Conservation (phyloP, 2,888 invertebrate genomes). For the Netelia virgata region DNA sequence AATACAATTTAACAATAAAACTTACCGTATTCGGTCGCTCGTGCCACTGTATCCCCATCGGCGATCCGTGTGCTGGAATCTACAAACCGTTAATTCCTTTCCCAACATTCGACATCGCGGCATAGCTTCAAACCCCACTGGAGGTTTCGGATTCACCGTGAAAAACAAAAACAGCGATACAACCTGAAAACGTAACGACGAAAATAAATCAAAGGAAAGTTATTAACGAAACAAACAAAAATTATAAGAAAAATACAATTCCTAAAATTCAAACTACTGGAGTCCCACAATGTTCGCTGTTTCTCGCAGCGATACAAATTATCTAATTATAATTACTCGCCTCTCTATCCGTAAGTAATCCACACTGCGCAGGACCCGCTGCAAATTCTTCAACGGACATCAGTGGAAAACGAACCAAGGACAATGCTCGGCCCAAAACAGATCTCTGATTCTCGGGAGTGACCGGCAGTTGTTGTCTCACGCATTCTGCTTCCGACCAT, state of each 20-base stretch:
- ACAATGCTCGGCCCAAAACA: conserved; percentile 90
- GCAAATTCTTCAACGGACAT: conserved; percentile 96
- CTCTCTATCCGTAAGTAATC: conserved; percentile 91
- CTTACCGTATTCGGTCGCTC: conserved; percentile 90
- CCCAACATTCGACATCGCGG: conserved; percentile 92
- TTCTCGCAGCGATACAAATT: background rate
- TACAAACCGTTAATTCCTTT: conserved; percentile 90
- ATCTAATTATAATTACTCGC: conserved; percentile 60
- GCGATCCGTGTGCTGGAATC: conserved; percentile 92
- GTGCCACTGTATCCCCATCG: conserved; percentile 95
- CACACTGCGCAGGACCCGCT: conserved; percentile 91
- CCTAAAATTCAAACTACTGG: too few relatives aligned
- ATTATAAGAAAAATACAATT: too few relatives aligned
- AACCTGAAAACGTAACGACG: conserved; percentile 82
- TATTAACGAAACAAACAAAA: background rate
- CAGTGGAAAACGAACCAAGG: conserved; percentile 92
- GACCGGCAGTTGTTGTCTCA: conserved; percentile 88
- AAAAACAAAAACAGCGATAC: conserved; percentile 91
- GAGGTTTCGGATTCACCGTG: conserved; percentile 91
- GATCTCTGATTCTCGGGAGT: conserved; percentile 89
- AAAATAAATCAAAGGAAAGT: conserved; percentile 30
- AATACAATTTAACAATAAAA: background rate
- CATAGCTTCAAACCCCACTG: conserved; percentile 89
- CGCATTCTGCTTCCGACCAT: conserved; percentile 92
- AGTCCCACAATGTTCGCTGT: too few relatives aligned